phyloP scores from a whole-genome alignment of 2,888 invertebrate species.

The Scaptomyza cyrtandrae region DNA sequence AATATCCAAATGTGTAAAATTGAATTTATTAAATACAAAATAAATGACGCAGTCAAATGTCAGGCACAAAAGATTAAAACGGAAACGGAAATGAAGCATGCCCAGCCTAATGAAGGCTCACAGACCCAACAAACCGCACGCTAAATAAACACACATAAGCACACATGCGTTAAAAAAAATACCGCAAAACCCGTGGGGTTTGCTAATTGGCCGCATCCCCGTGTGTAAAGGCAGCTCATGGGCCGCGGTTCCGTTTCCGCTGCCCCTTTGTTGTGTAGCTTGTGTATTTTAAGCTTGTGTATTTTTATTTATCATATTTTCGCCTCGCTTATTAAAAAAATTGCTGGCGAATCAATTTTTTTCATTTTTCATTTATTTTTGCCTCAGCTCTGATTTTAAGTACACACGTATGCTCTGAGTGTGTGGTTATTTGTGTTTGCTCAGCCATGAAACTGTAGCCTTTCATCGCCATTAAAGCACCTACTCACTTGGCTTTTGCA shows the following conservation, averaged over 20 bases:
- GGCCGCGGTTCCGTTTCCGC: constrained; percentile 24
- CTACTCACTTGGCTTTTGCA: constrained; percentile 7
- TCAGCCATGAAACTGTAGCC: constrained; percentile 15
- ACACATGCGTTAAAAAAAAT: constrained; percentile 28
- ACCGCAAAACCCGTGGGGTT: constrained; percentile 52
- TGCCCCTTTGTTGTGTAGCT: not conserved
- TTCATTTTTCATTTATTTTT: constrained; percentile 68
- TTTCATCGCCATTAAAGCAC: constrained; percentile 8
- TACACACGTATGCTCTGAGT: constrained; percentile 1
- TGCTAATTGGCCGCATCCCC: constrained; percentile 58
- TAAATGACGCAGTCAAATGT: constrained; percentile 38
- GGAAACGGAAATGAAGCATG: constrained; percentile 52
- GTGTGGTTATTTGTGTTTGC: constrained; percentile 11
- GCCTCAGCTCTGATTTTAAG: constrained; percentile 53
- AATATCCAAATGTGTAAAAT: constrained; percentile 10
- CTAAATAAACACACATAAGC: constrained; percentile 17
- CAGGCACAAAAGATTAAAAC: constrained; percentile 26
- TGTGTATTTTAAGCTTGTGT: constrained; percentile 16
- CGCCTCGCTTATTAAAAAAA: constrained; percentile 22
- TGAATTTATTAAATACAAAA: constrained; percentile 25
- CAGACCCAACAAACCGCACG: constrained; percentile 17
- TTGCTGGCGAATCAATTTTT: constrained; percentile 64
- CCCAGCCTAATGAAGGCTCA: constrained; percentile 27
- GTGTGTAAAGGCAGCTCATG: constrained; percentile 9
- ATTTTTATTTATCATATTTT: constrained; percentile 15